Evolutionary conservation across 2,113 vertebrate genomes (phyloP), one percentile per base, ranked within the genome.

Genomic region (Macquaria australasica): DNA sequence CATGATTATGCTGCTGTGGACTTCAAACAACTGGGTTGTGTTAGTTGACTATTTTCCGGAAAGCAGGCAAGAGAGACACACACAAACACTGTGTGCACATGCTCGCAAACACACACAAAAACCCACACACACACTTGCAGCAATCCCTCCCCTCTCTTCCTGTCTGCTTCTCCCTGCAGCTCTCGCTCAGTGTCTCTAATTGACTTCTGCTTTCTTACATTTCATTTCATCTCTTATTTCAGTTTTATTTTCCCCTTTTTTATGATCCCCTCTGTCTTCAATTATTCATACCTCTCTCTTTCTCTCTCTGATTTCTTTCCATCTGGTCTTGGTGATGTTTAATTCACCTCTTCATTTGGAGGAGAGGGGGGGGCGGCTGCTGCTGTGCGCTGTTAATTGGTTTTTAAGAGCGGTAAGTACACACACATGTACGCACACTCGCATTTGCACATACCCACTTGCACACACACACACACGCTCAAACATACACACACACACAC

Each of bases 181-280:
- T 81, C 76, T 77, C 62, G 64, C 81, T 63, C 79, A 68, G 83
- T 88, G 73, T 74, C 89, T 86, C 82, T 94, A 94, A 93, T 94
- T 93, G 88, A 94, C 93, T 93, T 90, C 88, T 91, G 77, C 84
- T 92, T 94, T 91, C 88, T 91, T 87, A 88, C 91, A 94, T 93
- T 94, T 95, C 89, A 93, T 93, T 91, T 93, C 85, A 94, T 92
- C 89, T 93, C 89, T 90, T 89, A 90, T 93, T 93, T 95, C 88
- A 91, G 75, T 93, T 94, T 93, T 89, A 93, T 90, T 92, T 86
- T 84, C 86, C 87, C 41, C 70, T 73, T 86, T 91, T 95, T 92
- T 81, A 91, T 77, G 92, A 93, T 88, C 81, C 85, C 62, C 75
- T 82, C 79, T 81, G 73, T 83, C 84, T 91, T 95, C 90, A 94